Percentiles rank a stretch among this genome's conserved stretches.
Evolutionary conservation across 2,797 vertebrate genomes (phyloP).

Genomic region (Ibycter americanus): DNA sequence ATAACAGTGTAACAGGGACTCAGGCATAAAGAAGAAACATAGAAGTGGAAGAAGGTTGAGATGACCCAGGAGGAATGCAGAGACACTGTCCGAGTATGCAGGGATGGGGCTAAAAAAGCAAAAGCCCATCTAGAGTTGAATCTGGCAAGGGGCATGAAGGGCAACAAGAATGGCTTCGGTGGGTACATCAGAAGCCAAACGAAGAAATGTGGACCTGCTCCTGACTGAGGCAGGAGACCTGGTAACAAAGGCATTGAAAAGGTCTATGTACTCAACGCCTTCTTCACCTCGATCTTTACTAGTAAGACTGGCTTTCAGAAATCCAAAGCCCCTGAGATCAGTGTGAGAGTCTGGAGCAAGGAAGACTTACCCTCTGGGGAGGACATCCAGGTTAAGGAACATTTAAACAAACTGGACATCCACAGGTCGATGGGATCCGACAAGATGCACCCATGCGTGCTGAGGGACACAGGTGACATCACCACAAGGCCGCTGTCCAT

Average conservation of each 20-base stretch:
- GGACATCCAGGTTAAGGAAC: not conserved
- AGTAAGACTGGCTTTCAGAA: not conserved
- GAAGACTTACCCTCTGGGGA: not conserved
- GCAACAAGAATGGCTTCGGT: not conserved
- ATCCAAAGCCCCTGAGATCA: not conserved
- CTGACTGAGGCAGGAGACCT: not conserved
- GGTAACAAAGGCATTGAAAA: not conserved
- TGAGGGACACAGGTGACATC: not conserved
- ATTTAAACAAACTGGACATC: not conserved
- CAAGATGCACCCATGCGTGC: not conserved
- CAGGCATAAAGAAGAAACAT: not conserved
- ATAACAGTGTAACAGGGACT: not conserved
- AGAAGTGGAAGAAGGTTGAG: not conserved
- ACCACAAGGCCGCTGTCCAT: not conserved
- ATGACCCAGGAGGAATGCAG: not conserved
- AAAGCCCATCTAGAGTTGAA: not conserved
- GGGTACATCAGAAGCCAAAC: not conserved
- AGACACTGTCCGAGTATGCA: not conserved
- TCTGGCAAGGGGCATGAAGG: not conserved
- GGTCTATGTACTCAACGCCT: no score
- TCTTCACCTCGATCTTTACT: not conserved
- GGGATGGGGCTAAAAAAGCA: not conserved
- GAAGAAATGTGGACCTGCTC: not conserved
- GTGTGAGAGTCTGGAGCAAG: not conserved
- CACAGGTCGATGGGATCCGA: not conserved